Base-by-base conservation (phyloP, 2,888 invertebrate species). In the Petrophora chlorosata region DNA sequence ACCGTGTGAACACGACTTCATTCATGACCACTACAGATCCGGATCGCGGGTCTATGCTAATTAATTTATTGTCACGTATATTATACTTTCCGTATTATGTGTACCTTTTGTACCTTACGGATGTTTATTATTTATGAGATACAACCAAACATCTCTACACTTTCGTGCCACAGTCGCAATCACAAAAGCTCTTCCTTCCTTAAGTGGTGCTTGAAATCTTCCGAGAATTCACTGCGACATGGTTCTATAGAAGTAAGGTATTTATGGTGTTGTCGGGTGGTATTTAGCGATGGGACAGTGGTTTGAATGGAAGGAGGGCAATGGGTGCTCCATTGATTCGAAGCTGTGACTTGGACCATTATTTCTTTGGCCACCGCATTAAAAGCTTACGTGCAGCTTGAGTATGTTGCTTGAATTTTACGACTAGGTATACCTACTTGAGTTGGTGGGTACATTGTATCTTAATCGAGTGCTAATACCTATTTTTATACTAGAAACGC, bases 11-110 rank as follows among this genome's bases (percentile, higher is more conserved):
- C 16, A 29, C 19, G 0, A 14, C 51, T 28, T 59, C 33, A 49
- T 16, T 19, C 12, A 15, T 16, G 38, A 33, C 29, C 40, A 49
- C 32, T 36, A 55, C 56, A 56, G 45, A 62, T 63, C 66, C 70
- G 67, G 61, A 66, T 75, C 70, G 63, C 76, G 56, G 56, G 57
- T 50, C 52, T 64, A 73, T 72, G 79, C 66, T 85, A 84, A 84
- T 85, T 79, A 79, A 83, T 84, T 82, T 82, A 85, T 67, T 75
- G 75, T 76, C 76, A 78, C 73, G 73, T 73, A 65, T 69, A 50
- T 55, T 59, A 53, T 49, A 59, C 54, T 62, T 61, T 63, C 50
- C 56, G 57, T 62, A 53, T 59, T 54, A 40, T 56, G 36, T 56
- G 36, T 43, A 65, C 47, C 61, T 67, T 71, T 72, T 73, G 63